Evolutionary conservation across 1,140 invertebrate species (phyloP).

Genomic region (Battus philenor): DNA sequence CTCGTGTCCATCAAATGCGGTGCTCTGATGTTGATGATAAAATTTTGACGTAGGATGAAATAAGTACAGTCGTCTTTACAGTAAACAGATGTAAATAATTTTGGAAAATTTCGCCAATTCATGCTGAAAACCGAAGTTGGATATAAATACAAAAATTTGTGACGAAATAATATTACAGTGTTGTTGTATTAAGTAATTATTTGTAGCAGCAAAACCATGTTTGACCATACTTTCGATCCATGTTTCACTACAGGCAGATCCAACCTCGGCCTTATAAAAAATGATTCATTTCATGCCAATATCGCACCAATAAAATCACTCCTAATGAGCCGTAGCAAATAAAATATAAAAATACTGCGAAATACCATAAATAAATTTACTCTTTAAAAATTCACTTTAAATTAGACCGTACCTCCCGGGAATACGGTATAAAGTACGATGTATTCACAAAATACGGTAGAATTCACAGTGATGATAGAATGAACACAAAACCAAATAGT

Average conservation of each 20-base stretch:
- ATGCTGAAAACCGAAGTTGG: conserved; percentile 3
- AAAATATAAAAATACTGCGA: conserved; percentile 27
- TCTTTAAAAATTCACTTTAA: conserved; percentile 3
- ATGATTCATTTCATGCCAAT: conserved; percentile 32
- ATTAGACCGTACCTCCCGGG: neutral
- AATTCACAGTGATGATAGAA: conserved; percentile 18
- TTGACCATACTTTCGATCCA: no score
- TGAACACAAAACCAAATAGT: conserved; percentile 26
- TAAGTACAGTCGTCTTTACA: neutral
- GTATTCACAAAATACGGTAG: conserved; percentile 9
- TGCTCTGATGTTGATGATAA: conserved; percentile 13
- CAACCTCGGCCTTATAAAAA: neutral
- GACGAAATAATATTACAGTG: neutral
- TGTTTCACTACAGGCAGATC: conserved; percentile 1
- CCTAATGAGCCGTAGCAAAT: conserved; percentile 37
- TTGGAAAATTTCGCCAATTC: conserved; percentile 11
- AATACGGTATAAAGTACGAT: no score
- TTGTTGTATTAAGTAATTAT: neutral
- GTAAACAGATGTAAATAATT: conserved; percentile 5
- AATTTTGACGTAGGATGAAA: neutral
- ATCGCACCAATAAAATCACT: conserved; percentile 24
- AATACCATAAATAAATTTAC: neutral
- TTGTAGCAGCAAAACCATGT: no score
- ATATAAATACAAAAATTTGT: neutral
- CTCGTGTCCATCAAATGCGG: conserved; percentile 3